Percentiles rank a stretch among this genome's conserved stretches.
Conservation (phyloP, 1,140 invertebrate genomes). For the Drosophila baimaii region DNA sequence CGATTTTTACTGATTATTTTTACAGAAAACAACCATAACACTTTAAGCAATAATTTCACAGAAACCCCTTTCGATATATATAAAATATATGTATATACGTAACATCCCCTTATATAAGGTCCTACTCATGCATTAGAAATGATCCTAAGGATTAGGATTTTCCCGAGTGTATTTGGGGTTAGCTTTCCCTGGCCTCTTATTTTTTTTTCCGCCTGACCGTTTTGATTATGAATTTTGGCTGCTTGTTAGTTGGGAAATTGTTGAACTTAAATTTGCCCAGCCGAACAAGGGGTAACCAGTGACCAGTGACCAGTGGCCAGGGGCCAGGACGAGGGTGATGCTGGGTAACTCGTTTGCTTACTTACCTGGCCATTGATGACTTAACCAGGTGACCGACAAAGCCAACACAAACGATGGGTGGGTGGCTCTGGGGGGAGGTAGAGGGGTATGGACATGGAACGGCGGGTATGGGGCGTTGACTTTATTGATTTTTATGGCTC, state of each 20-base stretch:
- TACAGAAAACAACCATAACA: too few relatives aligned
- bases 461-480: constrained; percentile 25
- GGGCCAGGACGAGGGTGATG: not conserved
- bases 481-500: constrained; percentile 80
- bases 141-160: too few relatives aligned
- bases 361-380: constrained; percentile 57
- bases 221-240: constrained; percentile 52
- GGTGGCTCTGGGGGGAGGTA: not conserved
- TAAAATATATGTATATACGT: too few relatives aligned
- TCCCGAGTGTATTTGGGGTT: constrained; percentile 2
- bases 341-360: constrained; percentile 18
- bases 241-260: constrained; percentile 64
- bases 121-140: too few relatives aligned
- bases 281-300: constrained; percentile 5
- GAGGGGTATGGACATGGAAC: too few relatives aligned
- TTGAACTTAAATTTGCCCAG: constrained; percentile 57
- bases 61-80: too few relatives aligned
- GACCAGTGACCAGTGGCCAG: not conserved
- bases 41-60: too few relatives aligned
- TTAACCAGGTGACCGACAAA: constrained; percentile 65
- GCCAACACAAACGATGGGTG: constrained; percentile 27
- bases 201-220: constrained; percentile 19
- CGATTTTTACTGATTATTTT: too few relatives aligned
- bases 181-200: constrained; percentile 2
- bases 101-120: too few relatives aligned